Conservation (phyloP, 2,113 vertebrate genomes). For the Excalfactoria chinensis region DNA sequence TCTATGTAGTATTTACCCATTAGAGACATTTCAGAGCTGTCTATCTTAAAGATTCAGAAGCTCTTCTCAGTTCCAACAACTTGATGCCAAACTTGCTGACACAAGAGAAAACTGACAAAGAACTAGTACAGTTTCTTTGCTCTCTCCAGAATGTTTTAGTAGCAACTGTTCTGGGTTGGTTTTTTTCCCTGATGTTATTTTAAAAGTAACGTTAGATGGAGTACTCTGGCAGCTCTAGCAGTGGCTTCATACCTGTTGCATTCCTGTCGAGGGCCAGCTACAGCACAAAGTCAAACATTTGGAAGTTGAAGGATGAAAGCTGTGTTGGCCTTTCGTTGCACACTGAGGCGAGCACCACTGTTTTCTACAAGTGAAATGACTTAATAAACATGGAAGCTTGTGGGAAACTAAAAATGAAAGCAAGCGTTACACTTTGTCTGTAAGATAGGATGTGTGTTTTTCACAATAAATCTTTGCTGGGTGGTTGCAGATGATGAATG, state of each 20-base stretch:
- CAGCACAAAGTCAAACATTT: background rate
- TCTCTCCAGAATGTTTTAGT: background rate
- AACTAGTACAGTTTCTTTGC: background rate
- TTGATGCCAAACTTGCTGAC: background rate
- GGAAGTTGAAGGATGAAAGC: background rate
- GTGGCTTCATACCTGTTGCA: background rate
- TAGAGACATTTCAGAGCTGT: background rate
- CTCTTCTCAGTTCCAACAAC: background rate
- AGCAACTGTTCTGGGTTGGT: background rate
- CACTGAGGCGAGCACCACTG: fast-evolving
- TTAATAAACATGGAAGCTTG: background rate
- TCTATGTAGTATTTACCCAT: fast-evolving
- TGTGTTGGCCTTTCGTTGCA: background rate
- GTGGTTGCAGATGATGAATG: background rate
- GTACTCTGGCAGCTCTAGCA: background rate
- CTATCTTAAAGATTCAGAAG: background rate
- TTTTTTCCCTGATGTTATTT: constrained; percentile 4
- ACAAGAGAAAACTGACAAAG: background rate
- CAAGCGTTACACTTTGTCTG: background rate
- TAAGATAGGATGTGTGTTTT: background rate
- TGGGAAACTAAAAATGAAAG: background rate
- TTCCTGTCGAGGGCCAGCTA: background rate
- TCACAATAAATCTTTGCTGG: background rate
- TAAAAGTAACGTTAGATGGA: background rate
- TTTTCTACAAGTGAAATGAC: constrained; percentile 24